Evolutionary conservation across 2,888 invertebrate genomes (phyloP).

Genomic region (Melieria picta): DNA sequence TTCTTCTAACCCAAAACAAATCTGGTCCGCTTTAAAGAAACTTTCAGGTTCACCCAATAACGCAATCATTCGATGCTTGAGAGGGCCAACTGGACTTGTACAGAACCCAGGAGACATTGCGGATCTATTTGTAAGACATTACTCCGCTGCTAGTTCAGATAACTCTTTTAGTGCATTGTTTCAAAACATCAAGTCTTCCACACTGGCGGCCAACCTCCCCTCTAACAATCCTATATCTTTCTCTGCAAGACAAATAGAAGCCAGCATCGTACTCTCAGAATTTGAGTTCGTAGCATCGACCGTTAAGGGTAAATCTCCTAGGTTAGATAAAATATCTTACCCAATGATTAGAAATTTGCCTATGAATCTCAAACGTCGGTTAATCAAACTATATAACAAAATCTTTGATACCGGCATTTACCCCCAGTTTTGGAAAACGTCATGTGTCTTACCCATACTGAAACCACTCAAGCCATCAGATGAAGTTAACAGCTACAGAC

Average conservation of each 20-base stretch:
- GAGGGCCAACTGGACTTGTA: background rate
- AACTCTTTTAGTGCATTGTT: background rate
- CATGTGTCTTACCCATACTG: background rate
- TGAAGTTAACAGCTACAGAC: no score
- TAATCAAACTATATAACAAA: background rate
- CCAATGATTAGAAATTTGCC: conserved; percentile 1
- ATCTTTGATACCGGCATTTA: conserved; percentile 5
- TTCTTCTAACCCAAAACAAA: no score
- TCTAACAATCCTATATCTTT: background rate
- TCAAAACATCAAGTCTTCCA: background rate
- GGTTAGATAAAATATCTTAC: background rate
- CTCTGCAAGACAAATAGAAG: conserved; percentile 1
- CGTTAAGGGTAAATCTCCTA: background rate
- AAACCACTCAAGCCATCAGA: background rate
- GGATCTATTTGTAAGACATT: background rate
- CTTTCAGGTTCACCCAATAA: no score
- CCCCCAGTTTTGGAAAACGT: conserved; percentile 2
- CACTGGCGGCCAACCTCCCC: background rate
- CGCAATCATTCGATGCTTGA: background rate
- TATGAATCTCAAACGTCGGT: background rate
- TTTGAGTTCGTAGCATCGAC: conserved; percentile 1
- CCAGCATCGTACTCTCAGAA: background rate
- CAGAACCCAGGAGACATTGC: background rate
- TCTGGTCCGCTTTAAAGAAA: no score
- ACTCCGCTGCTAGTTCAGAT: background rate